Evolutionary conservation across 2,797 vertebrate species (phyloP).

Genomic region (Cottoperca gobio): DNA sequence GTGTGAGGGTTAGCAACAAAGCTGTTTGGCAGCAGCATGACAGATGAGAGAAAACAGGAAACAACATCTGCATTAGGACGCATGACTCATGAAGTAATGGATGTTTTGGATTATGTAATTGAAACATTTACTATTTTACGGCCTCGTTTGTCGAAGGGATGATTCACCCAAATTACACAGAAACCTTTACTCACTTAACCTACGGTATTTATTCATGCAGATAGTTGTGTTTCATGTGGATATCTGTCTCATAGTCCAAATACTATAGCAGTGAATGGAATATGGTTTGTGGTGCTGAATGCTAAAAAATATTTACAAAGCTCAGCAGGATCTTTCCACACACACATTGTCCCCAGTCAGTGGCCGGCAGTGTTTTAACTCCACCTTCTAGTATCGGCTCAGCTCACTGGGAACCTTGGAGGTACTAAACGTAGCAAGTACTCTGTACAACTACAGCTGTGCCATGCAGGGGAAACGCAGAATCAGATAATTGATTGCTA

Average conservation of each 20-base stretch:
- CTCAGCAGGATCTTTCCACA: constrained; percentile 6
- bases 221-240: constrained; percentile 25
- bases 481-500: background rate
- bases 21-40: constrained; percentile 26
- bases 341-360: background rate
- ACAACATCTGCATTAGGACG: constrained; percentile 68
- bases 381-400: no score
- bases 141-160: constrained; percentile 33
- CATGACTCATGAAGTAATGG: constrained; percentile 60
- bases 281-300: background rate
- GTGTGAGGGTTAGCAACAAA: constrained; percentile 19
- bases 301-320: background rate
- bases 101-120: constrained; percentile 62
- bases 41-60: constrained; percentile 55
- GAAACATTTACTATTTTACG: constrained; percentile 20
- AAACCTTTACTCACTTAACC: background rate
- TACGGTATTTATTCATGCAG: constrained; percentile 9
- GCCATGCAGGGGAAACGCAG: no score
- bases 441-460: no score
- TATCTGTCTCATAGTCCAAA: no score
- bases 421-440: no score
- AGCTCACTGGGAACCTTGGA: no score
- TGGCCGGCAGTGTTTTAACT: no score
- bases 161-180: constrained; percentile 39
- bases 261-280: background rate